Base-by-base conservation (phyloP, 2,797 vertebrate genomes). In the Poeciliopsis infans region DNA sequence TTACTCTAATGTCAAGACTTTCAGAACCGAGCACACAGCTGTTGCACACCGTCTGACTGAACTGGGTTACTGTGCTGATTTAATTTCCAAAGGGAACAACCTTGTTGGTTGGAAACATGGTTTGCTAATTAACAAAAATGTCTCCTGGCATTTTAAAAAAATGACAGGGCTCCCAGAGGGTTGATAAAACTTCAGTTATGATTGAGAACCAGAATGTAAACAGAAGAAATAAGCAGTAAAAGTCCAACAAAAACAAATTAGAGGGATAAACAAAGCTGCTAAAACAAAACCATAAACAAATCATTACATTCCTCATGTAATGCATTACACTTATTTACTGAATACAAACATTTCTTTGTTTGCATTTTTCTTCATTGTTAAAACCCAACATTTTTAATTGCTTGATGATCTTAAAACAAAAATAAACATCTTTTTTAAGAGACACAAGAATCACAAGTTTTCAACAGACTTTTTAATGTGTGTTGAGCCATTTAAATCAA, bases 91-190 rank as follows among this genome's bases (percentile, higher is more conserved):
- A 79, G 91, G 92, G 93, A 93, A 74, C 84, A 81, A 91, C 83
- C 57, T 72, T 55, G 78, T 78, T 92, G 87, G 88, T 88, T 87
- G 78, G 89, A 92, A 92, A 91, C 88, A 90, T 87, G 77, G 68
- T 89, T 91, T 85, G 88, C 94, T 92, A 95, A 95, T 95, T 95
- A 93, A 91, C 83, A 86, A 86, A 77, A 88, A 86, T 86, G 89
- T 94, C 93, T 93, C 91, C 80, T 85, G 93, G 89, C 84, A 72
- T 90, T 88, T 83, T 93, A 36, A 88, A 83, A 90, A 91, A 92
- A 91, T 88, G 84, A 85, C 76, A 49, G 84, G 57, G 70, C n/a
- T 87, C 90, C 79, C 85, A 88, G 76, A 83, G 87, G 88, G 55
- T 76, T 76, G 72, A 79, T 87, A 79, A 90, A 87, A 85, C 78